A percentile compares a stretch with the other conserved stretches of the same genome.
phyloP scores from a whole-genome alignment of 2,113 vertebrate genomes.

The Heloderma charlesbogerti region DNA sequence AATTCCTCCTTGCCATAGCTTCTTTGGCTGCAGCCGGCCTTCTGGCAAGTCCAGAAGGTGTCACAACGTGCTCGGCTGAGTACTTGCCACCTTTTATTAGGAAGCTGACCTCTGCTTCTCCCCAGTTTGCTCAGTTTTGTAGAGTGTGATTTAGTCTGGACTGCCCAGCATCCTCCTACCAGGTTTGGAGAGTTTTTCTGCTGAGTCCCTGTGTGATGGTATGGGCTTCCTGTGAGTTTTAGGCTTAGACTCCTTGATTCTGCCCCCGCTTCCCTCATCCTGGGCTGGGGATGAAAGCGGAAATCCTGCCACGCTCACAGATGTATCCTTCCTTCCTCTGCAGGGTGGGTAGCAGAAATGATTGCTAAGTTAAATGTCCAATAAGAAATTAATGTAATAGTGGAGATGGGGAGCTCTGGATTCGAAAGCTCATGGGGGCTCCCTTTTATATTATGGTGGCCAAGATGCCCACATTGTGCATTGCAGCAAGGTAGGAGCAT shows the following conservation, averaged over 20 bases:
- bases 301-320: neutral
- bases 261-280: too few relatives aligned
- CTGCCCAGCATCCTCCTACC: neutral
- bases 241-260: neutral
- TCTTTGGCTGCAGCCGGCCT: neutral
- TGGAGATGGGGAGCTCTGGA: neutral
- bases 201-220: neutral
- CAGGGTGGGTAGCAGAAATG: neutral
- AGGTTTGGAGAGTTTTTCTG: neutral
- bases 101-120: fast-evolving
- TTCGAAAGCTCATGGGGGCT: neutral
- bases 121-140: fast-evolving
- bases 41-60: fast-evolving
- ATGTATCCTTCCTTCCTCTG: neutral
- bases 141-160: fast-evolving
- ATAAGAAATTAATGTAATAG: neutral
- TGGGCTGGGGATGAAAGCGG: neutral
- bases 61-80: neutral
- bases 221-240: neutral
- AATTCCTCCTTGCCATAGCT: neutral
- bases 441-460: neutral
- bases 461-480: neutral
- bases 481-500: too few relatives aligned
- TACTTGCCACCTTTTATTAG: neutral
- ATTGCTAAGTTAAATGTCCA: neutral